Evolutionary conservation across 2,113 vertebrate genomes (phyloP).

Genomic region (Trematomus loennbergii): DNA sequence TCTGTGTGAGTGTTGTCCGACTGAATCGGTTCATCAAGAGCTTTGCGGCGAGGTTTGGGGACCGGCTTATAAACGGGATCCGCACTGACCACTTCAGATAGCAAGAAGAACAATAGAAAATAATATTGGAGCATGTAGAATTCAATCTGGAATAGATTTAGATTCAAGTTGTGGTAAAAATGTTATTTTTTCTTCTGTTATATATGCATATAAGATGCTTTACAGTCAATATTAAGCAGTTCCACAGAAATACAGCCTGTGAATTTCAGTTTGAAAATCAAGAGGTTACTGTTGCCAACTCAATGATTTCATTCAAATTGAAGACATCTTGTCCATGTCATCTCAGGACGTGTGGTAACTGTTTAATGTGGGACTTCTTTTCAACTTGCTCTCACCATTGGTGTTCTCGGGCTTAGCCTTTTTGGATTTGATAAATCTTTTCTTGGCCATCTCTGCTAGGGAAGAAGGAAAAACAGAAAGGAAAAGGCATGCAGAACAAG

Average conservation of each 20-base stretch:
- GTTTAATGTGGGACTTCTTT: constrained; percentile 61
- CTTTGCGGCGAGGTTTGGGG: constrained; percentile 80
- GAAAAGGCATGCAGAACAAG: neutral
- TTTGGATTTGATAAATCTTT: constrained; percentile 83
- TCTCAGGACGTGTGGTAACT: no score
- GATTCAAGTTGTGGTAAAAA: neutral
- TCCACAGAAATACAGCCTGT: neutral
- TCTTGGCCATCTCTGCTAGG: constrained; percentile 66
- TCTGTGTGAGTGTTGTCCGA: constrained; percentile 63
- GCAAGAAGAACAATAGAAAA: constrained; percentile 3
- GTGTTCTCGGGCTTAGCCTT: constrained; percentile 67
- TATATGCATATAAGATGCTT: no score
- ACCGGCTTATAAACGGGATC: constrained; percentile 69
- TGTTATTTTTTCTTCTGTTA: no score
- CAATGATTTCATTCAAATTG: no score
- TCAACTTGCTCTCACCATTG: constrained; percentile 60
- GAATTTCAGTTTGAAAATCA: neutral
- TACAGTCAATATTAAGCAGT: neutral
- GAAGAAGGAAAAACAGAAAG: constrained; percentile 33
- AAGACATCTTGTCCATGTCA: no score
- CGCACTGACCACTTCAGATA: constrained; percentile 23
- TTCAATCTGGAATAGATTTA: neutral
- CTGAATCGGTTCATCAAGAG: constrained; percentile 71
- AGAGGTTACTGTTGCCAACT: neutral
- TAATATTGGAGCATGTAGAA: neutral